Percentiles rank a stretch among this genome's conserved stretches.
Conservation (phyloP, 2,888 invertebrate genomes). For the Apocheima hispidaria region DNA sequence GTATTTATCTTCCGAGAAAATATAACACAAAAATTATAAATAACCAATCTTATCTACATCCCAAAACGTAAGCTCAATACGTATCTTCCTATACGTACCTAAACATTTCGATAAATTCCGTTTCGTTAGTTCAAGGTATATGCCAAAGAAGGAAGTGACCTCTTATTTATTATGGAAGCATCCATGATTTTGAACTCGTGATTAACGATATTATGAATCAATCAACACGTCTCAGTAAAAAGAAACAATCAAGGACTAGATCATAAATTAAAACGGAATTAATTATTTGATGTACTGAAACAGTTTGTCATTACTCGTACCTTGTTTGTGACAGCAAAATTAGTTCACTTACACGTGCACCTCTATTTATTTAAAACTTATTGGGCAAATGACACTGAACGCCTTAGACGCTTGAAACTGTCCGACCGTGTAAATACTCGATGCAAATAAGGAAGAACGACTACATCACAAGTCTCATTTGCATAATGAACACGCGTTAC, state of each 20-base stretch:
- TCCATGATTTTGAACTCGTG: slow-evolving; percentile 19
- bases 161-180: slow-evolving; percentile 42
- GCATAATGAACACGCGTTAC: slow-evolving; percentile 61
- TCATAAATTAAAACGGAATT: slow-evolving; percentile 1
- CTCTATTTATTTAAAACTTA: slow-evolving; percentile 36
- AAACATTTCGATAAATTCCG: slow-evolving; percentile 4
- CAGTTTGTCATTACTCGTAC: slow-evolving; percentile 13
- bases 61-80: slow-evolving; percentile 4
- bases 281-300: slow-evolving; percentile 3
- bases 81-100: neutral
- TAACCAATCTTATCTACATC: slow-evolving; percentile 15
- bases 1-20: neutral
- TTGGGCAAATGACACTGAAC: slow-evolving; percentile 28
- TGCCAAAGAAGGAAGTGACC: slow-evolving; percentile 64
- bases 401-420: slow-evolving; percentile 48
- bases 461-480: slow-evolving; percentile 59
- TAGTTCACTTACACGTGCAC: slow-evolving; percentile 21
- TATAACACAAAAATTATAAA: neutral
- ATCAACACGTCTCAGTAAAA: slow-evolving; percentile 2
- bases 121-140: slow-evolving; percentile 66
- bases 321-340: slow-evolving; percentile 21
- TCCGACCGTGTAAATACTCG: slow-evolving; percentile 58
- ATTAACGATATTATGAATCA: slow-evolving; percentile 14
- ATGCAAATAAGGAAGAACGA: slow-evolving; percentile 64
- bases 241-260: slow-evolving; percentile 8